Conservation (phyloP, 2,797 vertebrate genomes). For the Chelmon rostratus region DNA sequence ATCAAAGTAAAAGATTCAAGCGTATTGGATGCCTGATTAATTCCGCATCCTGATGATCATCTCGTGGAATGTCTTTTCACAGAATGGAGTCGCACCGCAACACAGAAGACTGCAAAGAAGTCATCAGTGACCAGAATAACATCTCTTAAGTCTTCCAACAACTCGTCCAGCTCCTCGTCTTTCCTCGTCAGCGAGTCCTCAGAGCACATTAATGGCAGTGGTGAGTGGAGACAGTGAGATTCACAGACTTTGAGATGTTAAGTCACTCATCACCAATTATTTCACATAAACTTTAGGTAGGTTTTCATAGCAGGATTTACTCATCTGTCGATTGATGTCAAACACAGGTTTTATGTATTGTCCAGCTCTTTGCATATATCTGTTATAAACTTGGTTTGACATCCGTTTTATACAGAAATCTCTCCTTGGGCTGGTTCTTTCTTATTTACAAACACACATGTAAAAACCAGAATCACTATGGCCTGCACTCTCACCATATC, state of each 20-base stretch:
- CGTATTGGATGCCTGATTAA: not conserved
- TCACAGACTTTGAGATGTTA: not conserved
- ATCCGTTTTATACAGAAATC: too few species aligned
- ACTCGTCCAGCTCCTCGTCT: constrained; percentile 87
- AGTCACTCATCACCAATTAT: not conserved
- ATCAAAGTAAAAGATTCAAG: not conserved
- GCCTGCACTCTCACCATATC: too few species aligned
- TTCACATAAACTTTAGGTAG: not conserved
- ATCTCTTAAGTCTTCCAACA: constrained; percentile 87
- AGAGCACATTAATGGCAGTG: constrained; percentile 81
- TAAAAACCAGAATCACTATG: too few species aligned
- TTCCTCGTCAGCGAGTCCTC: constrained; percentile 87
- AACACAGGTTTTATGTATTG: not conserved
- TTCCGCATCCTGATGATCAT: not conserved
- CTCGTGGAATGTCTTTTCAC: not conserved
- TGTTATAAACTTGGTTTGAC: too few species aligned
- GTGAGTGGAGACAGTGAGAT: constrained; percentile 57
- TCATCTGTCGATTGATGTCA: not conserved
- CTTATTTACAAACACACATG: too few species aligned
- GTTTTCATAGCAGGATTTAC: not conserved
- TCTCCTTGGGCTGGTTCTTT: too few species aligned
- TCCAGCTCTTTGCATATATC: too few species aligned
- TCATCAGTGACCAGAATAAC: constrained; percentile 85
- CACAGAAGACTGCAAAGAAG: constrained; percentile 88
- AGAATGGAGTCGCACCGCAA: constrained; percentile 98